phyloP scores from a whole-genome alignment of 2,888 invertebrate genomes.

The Germaria angustata region DNA sequence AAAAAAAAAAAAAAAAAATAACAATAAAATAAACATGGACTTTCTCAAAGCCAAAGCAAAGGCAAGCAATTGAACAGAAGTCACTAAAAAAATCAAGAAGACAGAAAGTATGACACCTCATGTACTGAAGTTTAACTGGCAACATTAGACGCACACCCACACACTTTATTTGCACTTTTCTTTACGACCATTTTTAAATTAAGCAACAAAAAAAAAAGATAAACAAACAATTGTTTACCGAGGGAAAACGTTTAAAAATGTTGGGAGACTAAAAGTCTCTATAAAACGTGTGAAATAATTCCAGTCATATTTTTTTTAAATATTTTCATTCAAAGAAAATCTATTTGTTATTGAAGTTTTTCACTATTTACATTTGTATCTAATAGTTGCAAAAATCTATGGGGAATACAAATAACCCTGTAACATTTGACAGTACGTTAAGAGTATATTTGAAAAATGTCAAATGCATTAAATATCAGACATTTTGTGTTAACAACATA shows the following conservation, averaged over 20 bases:
- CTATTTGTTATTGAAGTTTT: too few relatives aligned
- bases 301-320: not conserved
- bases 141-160: constrained; percentile 8
- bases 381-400: too few relatives aligned
- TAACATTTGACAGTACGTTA: too few relatives aligned
- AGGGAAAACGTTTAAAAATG: constrained; percentile 45
- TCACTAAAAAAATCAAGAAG: not conserved
- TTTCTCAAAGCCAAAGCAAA: constrained; percentile 23
- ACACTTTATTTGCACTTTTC: constrained; percentile 16
- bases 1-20: too few relatives aligned
- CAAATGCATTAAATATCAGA: too few relatives aligned
- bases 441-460: too few relatives aligned
- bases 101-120: constrained; percentile 14
- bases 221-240: not conserved
- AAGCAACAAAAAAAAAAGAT: constrained; percentile 9
- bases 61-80: not conserved
- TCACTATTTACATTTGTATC: too few relatives aligned
- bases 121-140: not conserved
- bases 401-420: too few relatives aligned
- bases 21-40: constrained; percentile 1
- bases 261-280: not conserved
- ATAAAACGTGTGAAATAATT: constrained; percentile 35
- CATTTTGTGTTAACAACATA: too few relatives aligned
- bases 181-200: constrained; percentile 35
- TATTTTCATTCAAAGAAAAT: too few relatives aligned